These are phyloP conservation scores for Tragopan temminckii DNA, from an alignment of 2,797 vertebrate species.

Conservation along the genomic window DNA sequence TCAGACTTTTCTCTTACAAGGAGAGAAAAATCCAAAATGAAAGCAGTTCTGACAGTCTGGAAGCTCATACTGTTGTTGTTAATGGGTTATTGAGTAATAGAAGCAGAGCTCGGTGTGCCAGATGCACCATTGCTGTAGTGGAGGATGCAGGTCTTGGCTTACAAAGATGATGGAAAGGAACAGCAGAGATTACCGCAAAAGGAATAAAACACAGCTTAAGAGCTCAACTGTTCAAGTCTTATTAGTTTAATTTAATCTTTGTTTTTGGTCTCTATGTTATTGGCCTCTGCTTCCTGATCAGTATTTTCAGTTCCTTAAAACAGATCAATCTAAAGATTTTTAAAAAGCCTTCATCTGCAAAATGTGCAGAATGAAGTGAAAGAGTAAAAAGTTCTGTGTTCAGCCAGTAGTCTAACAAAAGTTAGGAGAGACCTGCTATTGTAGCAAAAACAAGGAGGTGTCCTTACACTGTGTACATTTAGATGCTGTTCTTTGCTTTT, in stretches of 20 bases:
- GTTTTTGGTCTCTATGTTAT: neutral
- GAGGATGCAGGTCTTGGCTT: neutral
- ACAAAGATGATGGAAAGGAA: neutral
- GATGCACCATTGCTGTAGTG: neutral
- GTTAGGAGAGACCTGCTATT: neutral
- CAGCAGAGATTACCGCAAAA: neutral
- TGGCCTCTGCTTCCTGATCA: neutral
- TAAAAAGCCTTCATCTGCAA: neutral
- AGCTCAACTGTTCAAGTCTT: neutral
- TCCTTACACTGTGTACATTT: neutral
- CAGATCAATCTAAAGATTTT: neutral
- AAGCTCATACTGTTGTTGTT: conserved; percentile 32
- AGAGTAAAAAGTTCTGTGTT: neutral
- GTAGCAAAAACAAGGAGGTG: neutral
- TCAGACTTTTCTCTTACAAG: neutral
- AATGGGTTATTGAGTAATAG: conserved; percentile 14
- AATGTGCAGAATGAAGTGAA: neutral
- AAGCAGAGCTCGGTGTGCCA: neutral
- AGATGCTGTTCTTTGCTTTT: conserved; percentile 35
- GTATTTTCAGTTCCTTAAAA: neutral
- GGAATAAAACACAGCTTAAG: neutral
- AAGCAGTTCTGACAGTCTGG: conserved; percentile 38
- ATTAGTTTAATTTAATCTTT: neutral
- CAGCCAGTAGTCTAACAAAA: neutral
- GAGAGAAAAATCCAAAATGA: conserved; percentile 31